Percentiles rank a stretch among this genome's conserved stretches.
Conservation (phyloP, 2,113 vertebrate species). For the Anguilla japonica region DNA sequence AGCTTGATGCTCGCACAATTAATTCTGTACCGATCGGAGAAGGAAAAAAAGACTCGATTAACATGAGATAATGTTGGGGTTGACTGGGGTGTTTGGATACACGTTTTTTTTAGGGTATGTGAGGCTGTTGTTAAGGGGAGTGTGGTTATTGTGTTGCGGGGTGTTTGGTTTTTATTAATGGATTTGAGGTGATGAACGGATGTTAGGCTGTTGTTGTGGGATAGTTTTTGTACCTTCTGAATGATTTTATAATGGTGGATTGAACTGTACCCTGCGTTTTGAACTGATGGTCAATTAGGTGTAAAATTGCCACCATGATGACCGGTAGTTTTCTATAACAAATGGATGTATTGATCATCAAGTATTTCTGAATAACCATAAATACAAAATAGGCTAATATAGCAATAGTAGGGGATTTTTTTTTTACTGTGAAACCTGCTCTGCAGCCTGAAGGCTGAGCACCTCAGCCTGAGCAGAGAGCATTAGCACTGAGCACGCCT, state of each 20-base stretch:
- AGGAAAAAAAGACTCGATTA: not conserved
- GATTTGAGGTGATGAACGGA: not conserved
- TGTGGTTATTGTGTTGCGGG: not conserved
- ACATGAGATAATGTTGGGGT: not conserved
- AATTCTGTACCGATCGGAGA: not conserved
- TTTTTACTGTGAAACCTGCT: too few species aligned
- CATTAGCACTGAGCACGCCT: too few species aligned
- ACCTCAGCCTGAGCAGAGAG: not conserved
- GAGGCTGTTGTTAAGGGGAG: not conserved
- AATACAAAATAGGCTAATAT: too few species aligned
- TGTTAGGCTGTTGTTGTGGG: not conserved
- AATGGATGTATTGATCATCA: too few species aligned
- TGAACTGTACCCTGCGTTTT: too few species aligned
- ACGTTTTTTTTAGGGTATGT: not conserved
- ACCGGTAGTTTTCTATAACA: too few species aligned
- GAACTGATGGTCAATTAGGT: too few species aligned
- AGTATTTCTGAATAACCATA: too few species aligned
- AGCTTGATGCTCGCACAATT: slow-evolving; percentile 34
- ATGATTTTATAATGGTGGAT: too few species aligned
- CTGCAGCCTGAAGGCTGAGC: too few species aligned
- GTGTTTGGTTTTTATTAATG: not conserved
- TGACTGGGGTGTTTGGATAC: not conserved
- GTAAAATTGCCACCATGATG: too few species aligned
- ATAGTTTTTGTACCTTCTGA: not conserved
- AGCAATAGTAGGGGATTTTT: too few species aligned